These are phyloP conservation scores for Cheilosia variabilis DNA, from an alignment of 2,888 invertebrate species.

Conservation along the genomic window DNA sequence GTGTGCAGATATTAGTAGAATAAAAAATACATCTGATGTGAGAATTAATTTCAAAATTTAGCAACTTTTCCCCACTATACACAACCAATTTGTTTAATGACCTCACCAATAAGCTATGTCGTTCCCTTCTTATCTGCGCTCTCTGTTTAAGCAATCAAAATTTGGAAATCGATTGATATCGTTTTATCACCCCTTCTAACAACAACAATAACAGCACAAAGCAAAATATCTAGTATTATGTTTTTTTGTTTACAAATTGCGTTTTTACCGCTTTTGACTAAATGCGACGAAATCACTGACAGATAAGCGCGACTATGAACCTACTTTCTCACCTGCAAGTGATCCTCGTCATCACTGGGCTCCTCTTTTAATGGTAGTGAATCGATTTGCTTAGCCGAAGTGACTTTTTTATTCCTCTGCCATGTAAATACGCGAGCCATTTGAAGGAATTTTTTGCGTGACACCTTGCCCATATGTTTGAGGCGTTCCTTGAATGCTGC, in stretches of 20 bases:
- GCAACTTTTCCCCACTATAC: conserved; percentile 34
- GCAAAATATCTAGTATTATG: conserved; percentile 16
- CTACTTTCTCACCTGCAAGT: conserved; percentile 78
- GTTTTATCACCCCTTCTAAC: conserved; percentile 45
- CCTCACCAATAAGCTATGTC: conserved; percentile 30
- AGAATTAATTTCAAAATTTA: conserved; percentile 36
- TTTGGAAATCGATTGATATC: conserved; percentile 57
- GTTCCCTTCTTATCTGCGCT: not conserved
- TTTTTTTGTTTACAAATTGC: conserved; percentile 39
- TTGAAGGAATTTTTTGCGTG: conserved; percentile 92
- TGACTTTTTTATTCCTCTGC: conserved; percentile 85
- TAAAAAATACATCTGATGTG: conserved; percentile 17
- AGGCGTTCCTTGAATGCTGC: conserved; percentile 89
- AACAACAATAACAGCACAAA: conserved; percentile 28
- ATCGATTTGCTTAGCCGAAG: conserved; percentile 84
- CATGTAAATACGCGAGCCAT: conserved; percentile 91
- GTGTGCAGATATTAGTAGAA: conserved; percentile 7
- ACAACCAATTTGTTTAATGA: conserved; percentile 64
- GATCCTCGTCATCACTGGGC: conserved; percentile 87
- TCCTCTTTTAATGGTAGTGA: conserved; percentile 86
- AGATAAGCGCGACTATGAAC: conserved; percentile 22
- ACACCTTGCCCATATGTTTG: conserved; percentile 93
- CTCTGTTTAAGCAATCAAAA: conserved; percentile 37
- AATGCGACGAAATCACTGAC: conserved; percentile 23
- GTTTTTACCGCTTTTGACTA: conserved; percentile 33